Percentiles rank a stretch among this genome's conserved stretches.
These are phyloP conservation scores for Ammodytes dubius DNA, from an alignment of 2,113 vertebrate genomes.

Conservation along the genomic window DNA sequence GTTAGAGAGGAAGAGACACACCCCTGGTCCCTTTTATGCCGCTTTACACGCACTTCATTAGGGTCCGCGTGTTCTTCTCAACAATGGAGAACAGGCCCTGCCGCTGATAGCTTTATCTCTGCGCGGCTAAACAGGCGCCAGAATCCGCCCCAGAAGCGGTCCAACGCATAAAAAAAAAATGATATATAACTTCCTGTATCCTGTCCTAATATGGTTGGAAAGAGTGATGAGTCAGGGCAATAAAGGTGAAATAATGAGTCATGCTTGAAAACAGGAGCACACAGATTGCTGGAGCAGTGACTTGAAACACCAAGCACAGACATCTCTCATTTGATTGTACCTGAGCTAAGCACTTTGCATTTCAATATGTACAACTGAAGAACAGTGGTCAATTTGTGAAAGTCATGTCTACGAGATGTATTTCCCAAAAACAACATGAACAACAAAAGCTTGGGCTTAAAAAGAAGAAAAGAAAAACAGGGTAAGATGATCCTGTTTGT, in stretches of 20 bases:
- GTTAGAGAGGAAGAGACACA: constrained; percentile 75
- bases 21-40: constrained; percentile 63
- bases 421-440: constrained; percentile 43
- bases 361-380: constrained; percentile 20
- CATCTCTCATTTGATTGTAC: constrained; percentile 26
- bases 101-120: constrained; percentile 71
- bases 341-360: constrained; percentile 36
- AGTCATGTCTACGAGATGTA: constrained; percentile 4
- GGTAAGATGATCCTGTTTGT: constrained; percentile 68
- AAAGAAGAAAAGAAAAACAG: constrained; percentile 36
- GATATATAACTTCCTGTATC: constrained; percentile 48
- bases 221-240: constrained; percentile 67
- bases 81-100: constrained; percentile 55
- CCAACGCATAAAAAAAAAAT: constrained; percentile 36
- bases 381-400: constrained; percentile 31
- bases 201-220: constrained; percentile 30
- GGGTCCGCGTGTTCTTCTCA: constrained; percentile 56
- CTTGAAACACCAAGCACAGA: constrained; percentile 19
- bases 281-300: constrained; percentile 7
- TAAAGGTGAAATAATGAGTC: constrained; percentile 74
- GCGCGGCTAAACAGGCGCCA: constrained; percentile 52
- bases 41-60: constrained; percentile 68
- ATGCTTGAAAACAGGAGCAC: constrained; percentile 44
- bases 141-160: constrained; percentile 21
- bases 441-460: background rate